A percentile compares a stretch with the other conserved stretches of the same genome.
Conservation (phyloP, 2,113 vertebrate genomes). For the Vulpes lagopus region DNA sequence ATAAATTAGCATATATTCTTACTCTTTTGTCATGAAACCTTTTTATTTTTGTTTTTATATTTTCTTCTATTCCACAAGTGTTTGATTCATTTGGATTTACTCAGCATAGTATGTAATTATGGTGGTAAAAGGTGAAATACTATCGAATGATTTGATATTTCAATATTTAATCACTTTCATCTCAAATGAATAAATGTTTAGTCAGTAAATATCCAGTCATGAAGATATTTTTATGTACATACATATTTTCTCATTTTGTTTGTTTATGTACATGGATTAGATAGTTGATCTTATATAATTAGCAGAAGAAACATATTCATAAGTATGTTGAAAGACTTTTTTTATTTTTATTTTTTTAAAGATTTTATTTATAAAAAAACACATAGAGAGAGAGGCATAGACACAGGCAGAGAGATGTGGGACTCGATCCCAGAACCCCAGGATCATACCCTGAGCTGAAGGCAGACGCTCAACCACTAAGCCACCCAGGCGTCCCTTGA, state of each 20-base stretch:
- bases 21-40: neutral
- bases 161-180: conserved; percentile 48
- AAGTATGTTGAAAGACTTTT: conserved; percentile 22
- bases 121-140: conserved; percentile 20
- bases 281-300: neutral
- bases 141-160: conserved; percentile 39
- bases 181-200: conserved; percentile 53
- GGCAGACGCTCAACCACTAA: no score
- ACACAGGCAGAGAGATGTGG: no score
- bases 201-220: neutral
- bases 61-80: conserved; percentile 25
- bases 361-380: no score
- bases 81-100: conserved; percentile 47
- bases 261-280: neutral
- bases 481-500: no score
- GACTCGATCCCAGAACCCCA: no score
- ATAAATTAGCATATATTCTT: neutral
- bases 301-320: neutral
- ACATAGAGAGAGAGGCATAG: no score
- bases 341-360: neutral
- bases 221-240: neutral
- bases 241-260: neutral
- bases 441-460: no score
- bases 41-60: conserved; percentile 4
- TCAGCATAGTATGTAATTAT: neutral